A percentile compares a stretch with the other conserved stretches of the same genome.
Conservation (phyloP, 2,113 vertebrate species). For the Phrynocephalus versicolor region DNA sequence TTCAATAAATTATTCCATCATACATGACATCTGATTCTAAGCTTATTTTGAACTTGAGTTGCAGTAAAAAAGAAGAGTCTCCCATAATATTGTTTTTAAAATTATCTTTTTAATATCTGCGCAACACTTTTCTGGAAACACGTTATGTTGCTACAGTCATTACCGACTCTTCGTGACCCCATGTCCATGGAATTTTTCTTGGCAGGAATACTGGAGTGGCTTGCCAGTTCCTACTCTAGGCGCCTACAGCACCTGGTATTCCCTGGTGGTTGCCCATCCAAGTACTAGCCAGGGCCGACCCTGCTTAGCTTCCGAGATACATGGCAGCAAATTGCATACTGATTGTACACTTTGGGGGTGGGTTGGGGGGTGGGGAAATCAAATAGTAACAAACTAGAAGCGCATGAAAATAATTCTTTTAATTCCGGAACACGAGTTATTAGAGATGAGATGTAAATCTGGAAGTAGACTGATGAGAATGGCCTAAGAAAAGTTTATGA, state of each 20-base stretch:
- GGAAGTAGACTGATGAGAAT: no score
- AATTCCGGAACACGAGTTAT: neutral
- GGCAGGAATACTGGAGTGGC: no score
- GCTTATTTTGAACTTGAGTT: neutral
- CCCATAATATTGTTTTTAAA: neutral
- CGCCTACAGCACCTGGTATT: no score
- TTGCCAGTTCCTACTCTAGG: no score
- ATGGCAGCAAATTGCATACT: neutral
- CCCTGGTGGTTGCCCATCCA: no score
- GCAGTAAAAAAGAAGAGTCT: neutral
- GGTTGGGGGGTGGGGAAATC: no score
- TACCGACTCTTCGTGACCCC: no score
- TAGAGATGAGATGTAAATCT: neutral
- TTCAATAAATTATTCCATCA: neutral
- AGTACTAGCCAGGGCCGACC: no score
- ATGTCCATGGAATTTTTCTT: no score
- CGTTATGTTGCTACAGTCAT: no score
- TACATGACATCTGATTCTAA: neutral
- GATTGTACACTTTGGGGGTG: neutral
- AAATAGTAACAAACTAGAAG: neutral
- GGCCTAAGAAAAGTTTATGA: neutral
- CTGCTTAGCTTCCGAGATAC: no score
- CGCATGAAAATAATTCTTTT: neutral
- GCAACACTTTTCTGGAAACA: neutral
- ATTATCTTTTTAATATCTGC: neutral